Percentiles rank a stretch among this genome's conserved stretches.
These are phyloP conservation scores for Nesospiza acunhae DNA, from an alignment of 2,113 vertebrate genomes.

Conservation along the genomic window DNA sequence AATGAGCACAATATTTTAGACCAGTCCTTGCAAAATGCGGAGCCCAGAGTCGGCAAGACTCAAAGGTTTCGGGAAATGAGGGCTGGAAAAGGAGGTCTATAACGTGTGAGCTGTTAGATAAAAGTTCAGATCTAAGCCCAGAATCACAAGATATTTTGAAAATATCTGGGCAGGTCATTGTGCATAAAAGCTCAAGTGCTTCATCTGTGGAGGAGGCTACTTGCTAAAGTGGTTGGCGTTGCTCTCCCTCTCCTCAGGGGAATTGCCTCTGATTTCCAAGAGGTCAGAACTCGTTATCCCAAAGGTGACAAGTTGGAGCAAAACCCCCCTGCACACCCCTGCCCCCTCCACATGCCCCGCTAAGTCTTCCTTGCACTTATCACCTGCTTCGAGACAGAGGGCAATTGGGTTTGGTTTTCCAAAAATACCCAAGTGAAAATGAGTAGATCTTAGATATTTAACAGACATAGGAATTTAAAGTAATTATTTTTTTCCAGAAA, in stretches of 20 bases:
- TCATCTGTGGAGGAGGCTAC: neutral
- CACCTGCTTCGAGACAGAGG: neutral
- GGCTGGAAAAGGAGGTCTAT: neutral
- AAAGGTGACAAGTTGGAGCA: neutral
- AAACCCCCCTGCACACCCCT: accelerated
- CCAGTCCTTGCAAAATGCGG: slow-evolving; percentile 35
- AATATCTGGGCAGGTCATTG: neutral
- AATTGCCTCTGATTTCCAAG: neutral
- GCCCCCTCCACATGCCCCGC: neutral
- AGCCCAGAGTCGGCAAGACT: neutral
- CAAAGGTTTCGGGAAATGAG: neutral
- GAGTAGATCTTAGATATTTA: neutral
- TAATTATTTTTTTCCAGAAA: neutral
- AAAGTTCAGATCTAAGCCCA: neutral
- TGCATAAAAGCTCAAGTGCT: neutral
- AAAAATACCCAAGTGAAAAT: neutral
- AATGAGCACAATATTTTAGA: slow-evolving; percentile 49
- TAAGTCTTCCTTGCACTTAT: neutral
- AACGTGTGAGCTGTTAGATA: neutral
- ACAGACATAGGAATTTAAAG: neutral
- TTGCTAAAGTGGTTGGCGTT: neutral
- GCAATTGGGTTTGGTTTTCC: neutral
- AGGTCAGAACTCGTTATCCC: neutral
- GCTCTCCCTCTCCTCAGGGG: neutral
- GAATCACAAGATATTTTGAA: neutral